Evolutionary conservation across 2,113 vertebrate species (phyloP), one percentile per base, ranked within the genome.

Genomic region (Albula goreensis): DNA sequence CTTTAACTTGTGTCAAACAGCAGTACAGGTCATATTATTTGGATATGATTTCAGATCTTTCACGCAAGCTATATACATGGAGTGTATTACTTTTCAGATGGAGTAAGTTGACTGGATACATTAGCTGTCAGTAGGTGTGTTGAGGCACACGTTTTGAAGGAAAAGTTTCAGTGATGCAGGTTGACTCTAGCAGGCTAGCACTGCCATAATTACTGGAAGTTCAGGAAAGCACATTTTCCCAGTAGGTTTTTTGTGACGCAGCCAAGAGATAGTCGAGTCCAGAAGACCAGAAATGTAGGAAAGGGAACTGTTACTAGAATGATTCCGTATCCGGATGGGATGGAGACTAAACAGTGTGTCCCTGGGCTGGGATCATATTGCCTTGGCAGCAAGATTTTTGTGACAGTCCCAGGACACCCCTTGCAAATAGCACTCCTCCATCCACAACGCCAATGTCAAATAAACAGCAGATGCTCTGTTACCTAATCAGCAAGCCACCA

Each of bases 401-500:
- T 8, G 11, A 2, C 41, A 49, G 80, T 51, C 49, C 13, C 80
- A 17, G 12, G 51, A 82, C 19, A 11, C 80, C 60, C 12, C 60
- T 41, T 12, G 53, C 53, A 63, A 63, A 63, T 48, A 19, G 77
- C 7, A 9, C 56, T 41, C 22, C 15, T 17, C 6, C 3, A 50
- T 63, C 4, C 15, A 13, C 60, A 63, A 4, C 10, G 17, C 7
- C 53, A 56, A 19, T 74, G 12, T 70, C 13, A 41, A 82, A 57
- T 48, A 82, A 82, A 86, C 81, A 53, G n/a, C 50, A 82, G 50
- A 82, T 78, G n/a, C 50, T 50, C 50, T 51, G 13, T 78, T 86
- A 77, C 63, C 6, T 86, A 81, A 86, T 50, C 8, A 9, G 4
- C 49, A 70, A 56, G 13, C 22, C n/a, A 56, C n/a, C 50, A 50